phyloP scores from a whole-genome alignment of 2,888 invertebrate species.

The Tinea semifulvella region DNA sequence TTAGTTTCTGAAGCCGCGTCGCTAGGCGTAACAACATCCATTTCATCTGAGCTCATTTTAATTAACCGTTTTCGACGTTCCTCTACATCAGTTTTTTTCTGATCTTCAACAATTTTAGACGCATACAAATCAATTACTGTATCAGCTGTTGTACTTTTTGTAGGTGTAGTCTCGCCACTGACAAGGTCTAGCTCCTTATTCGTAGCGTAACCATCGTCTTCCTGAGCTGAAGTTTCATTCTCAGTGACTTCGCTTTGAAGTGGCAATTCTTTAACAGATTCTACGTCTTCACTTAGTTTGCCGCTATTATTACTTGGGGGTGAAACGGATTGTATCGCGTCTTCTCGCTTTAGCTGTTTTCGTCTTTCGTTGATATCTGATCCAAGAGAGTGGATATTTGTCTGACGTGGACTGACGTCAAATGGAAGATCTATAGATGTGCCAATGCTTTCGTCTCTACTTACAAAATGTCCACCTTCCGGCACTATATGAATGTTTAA shows the following conservation, averaged over 20 bases:
- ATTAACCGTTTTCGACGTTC: constrained; percentile 22
- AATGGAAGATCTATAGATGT: constrained; percentile 52
- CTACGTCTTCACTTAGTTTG: constrained; percentile 53
- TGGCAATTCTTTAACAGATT: constrained; percentile 37
- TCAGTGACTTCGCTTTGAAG: not conserved
- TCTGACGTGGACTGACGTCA: constrained; percentile 50
- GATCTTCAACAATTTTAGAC: constrained; percentile 18
- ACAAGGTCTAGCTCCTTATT: constrained; percentile 20
- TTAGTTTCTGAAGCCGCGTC: constrained; percentile 24
- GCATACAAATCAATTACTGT: constrained; percentile 26
- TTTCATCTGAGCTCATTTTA: constrained; percentile 41
- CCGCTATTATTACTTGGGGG: constrained; percentile 57
- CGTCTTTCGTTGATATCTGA: constrained; percentile 51
- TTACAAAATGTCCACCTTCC: constrained; percentile 43
- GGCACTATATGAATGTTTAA: constrained; percentile 58
- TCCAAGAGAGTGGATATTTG: constrained; percentile 51
- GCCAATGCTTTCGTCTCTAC: constrained; percentile 50
- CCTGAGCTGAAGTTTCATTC: not conserved
- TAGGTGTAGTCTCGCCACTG: constrained; percentile 26
- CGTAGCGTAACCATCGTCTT: not conserved
- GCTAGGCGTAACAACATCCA: constrained; percentile 46
- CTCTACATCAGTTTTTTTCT: constrained; percentile 10
- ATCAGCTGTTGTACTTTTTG: constrained; percentile 27
- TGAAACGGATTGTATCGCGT: constrained; percentile 58
- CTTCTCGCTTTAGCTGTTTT: constrained; percentile 57